phyloP scores from a whole-genome alignment of 1,140 invertebrate species.

The Metopolophium dirhodum region DNA sequence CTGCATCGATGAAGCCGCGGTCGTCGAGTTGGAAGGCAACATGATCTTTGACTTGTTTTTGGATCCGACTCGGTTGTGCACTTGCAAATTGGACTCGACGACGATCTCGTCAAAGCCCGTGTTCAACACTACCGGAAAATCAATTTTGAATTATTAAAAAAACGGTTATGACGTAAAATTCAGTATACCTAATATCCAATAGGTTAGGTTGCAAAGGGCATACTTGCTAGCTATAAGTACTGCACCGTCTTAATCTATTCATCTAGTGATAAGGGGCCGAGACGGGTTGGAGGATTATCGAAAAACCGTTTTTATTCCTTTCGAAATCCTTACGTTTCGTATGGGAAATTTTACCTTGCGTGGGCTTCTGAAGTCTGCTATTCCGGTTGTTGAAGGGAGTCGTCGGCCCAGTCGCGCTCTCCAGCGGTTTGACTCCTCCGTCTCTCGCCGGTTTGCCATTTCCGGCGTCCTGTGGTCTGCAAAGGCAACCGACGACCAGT shows the following conservation, averaged over 20 bases:
- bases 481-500: neutral
- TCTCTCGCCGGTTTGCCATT: neutral
- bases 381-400: neutral
- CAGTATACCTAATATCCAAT: neutral
- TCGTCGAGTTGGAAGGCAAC: conserved; percentile 33
- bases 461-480: neutral
- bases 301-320: neutral
- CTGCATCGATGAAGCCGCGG: neutral
- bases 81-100: conserved; percentile 44
- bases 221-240: neutral
- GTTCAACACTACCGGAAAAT: neutral
- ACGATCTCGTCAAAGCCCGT: conserved; percentile 41
- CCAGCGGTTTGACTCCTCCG: neutral
- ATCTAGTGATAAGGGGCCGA: neutral
- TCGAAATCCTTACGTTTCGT: neutral
- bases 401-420: neutral
- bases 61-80: conserved; percentile 37
- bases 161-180: neutral
- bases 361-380: conserved; percentile 40
- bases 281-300: too few relatives aligned
- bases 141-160: neutral
- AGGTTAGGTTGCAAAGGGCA: too few relatives aligned
- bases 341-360: conserved; percentile 2
- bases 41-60: conserved; percentile 49
- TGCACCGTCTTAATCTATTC: too few relatives aligned